Conservation (phyloP, 2,113 vertebrate genomes). For the Clarias batrachus region DNA sequence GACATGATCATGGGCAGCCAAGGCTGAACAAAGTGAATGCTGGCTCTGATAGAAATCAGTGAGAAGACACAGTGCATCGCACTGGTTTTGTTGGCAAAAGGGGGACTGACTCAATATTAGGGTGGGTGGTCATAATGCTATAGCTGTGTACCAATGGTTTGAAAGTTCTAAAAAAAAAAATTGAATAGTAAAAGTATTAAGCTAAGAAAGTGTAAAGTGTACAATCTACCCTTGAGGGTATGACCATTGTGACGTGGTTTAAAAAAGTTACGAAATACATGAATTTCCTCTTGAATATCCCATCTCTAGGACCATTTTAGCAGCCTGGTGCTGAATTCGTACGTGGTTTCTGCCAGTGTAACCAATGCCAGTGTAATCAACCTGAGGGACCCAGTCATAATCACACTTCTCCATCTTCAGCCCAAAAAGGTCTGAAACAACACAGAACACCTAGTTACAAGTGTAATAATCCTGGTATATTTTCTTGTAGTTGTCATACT, state of each 20-base stretch:
- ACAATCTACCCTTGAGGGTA: background rate
- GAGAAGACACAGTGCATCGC: too few species aligned
- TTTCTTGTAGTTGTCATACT: background rate
- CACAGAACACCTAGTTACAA: background rate
- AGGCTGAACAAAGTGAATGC: too few species aligned
- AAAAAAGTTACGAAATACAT: background rate
- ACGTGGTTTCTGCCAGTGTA: slow-evolving; percentile 82
- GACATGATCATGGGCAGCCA: too few species aligned
- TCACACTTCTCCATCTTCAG: slow-evolving; percentile 73
- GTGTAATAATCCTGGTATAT: background rate
- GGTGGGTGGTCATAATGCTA: too few species aligned
- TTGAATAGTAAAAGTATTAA: background rate
- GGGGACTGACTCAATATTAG: too few species aligned
- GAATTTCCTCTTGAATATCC: slow-evolving; percentile 28
- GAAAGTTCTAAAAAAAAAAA: background rate
- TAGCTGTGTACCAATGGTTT: too few species aligned
- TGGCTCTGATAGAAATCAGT: too few species aligned
- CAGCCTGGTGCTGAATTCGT: slow-evolving; percentile 71
- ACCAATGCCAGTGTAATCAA: slow-evolving; percentile 70
- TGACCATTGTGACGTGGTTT: background rate
- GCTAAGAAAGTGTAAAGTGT: background rate
- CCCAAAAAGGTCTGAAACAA: slow-evolving; percentile 66
- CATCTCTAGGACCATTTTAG: slow-evolving; percentile 64
- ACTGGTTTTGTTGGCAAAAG: too few species aligned
- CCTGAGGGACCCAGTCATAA: slow-evolving; percentile 73